Base-by-base conservation (phyloP, 2,888 invertebrate species). In the Campoletis raptor region DNA sequence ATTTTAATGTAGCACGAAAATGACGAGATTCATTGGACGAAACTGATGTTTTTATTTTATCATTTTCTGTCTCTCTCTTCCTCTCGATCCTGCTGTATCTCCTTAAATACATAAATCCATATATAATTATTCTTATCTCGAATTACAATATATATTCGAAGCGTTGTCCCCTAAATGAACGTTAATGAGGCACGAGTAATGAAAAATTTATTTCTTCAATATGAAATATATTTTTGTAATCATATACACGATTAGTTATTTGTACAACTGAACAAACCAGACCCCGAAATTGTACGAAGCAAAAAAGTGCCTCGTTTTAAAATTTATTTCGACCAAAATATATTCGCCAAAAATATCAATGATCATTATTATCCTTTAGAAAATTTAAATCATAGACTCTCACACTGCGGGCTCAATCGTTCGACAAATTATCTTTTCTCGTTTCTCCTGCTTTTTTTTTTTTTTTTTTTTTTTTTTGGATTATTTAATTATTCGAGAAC, bases 91-190 rank as follows among this genome's bases (percentile, higher is more conserved):
- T 21, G 37, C 12, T 21, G 5, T 30, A 30, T 30, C 57, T 61
- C 12, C 24, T 52, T 82, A 54, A 79, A 48, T 67, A 37, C 66
- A 82, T n/a, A 12, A 9, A 48, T 69, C 52, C 42, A 61, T 69
- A 74, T 54, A 67, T 79, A 80, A 77, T 74, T 57, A 61, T 36
- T 70, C 42, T 18, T 82, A 66, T 40, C 37, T 69, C 61, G 57
- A 67, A 85, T 78, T 72, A 83, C n/a, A 66, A 9, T 37, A 67
- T 52, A 57, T 70, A 37, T 30, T 0, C 18, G 37, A 69, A 67
- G 24, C 9, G 48, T 54, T 72, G 37, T 64, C 73, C 48, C 36
- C 18, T 37, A 61, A 72, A 72, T 72, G 12, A n/a, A 42, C 72
- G 61, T 61, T 72, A 80, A 80, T 80, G 45, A 72, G 72, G n/a